Evolutionary conservation across 2,113 vertebrate species (phyloP), one percentile per base, ranked within the genome.

Genomic region (Eleginops maclovinus): DNA sequence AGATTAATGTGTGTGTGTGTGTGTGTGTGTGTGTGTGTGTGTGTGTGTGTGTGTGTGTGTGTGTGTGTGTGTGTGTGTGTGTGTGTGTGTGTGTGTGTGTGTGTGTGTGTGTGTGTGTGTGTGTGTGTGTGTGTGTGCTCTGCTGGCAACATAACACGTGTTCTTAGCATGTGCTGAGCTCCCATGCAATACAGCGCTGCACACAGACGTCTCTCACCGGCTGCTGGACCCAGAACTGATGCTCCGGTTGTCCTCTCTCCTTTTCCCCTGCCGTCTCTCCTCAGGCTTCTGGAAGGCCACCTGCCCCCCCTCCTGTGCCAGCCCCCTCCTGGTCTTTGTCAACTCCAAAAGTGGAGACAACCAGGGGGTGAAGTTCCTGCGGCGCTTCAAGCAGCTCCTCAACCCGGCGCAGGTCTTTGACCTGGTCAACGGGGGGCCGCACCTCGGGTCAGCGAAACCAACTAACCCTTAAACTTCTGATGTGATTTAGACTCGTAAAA

Each of bases 341-440:
- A 99, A 99, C 92, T 99, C 98, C 56, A 99, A 99, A 95, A 99
- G 98, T 60, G 98, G 98, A 63, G 98, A 99, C 93, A 99, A 99
- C 94, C 98, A 99, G 94, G 98, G 98, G 78, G 98, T 99, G 53
- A 99, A 99, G 77, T 99, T 99, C 89, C 96, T 99, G 43, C 96
- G 98, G 13, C 96, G 98, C 69, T 99, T 99, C 93, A 99, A 99
- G 87, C 98, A 99, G 93, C 95, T 99, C 44, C 96, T 99, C 74
- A 99, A 99, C 92, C 98, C 98, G 5, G 98, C 98, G 87, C 98
- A 99, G 91, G 98, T 99, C 86, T 99, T 99, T 79, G 98, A 99
- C 94, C 95, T 99, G 91, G 98, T 99, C 93, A 99, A 99, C 31
- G 98, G 98, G 50, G 98, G 98, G 79, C 98, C 98, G 80, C 96